Conservation (phyloP, 2,113 vertebrate species). For the Elephas maximus region DNA sequence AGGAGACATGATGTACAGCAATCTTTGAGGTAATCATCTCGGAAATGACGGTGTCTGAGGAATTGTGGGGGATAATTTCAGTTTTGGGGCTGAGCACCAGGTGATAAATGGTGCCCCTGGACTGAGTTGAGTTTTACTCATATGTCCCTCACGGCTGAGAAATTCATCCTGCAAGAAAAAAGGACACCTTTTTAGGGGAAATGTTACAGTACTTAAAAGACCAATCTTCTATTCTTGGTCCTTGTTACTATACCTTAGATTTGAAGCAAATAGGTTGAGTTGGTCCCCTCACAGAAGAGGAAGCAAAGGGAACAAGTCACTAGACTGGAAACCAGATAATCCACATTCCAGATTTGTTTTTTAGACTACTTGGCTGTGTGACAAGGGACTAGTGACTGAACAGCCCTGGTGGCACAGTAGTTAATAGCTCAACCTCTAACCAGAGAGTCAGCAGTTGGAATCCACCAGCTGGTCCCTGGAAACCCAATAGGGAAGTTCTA, state of each 20-base stretch:
- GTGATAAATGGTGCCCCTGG: too few relatives aligned
- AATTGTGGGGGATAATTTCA: too few relatives aligned
- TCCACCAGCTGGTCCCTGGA: too few relatives aligned
- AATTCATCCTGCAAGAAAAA: background rate
- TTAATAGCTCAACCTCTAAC: too few relatives aligned
- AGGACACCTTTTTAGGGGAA: background rate
- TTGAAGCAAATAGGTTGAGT: background rate
- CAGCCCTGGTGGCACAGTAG: too few relatives aligned
- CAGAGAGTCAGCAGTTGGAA: too few relatives aligned
- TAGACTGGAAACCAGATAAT: too few relatives aligned
- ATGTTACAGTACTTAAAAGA: background rate
- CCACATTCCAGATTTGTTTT: too few relatives aligned
- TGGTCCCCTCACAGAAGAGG: background rate
- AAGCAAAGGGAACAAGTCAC: background rate
- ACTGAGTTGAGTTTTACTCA: background rate
- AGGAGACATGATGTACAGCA: background rate
- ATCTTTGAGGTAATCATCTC: background rate
- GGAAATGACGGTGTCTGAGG: background rate
- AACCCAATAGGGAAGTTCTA: too few relatives aligned
- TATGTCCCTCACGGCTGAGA: background rate
- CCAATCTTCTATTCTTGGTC: background rate
- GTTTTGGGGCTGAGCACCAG: too few relatives aligned
- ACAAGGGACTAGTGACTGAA: too few relatives aligned
- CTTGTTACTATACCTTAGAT: background rate
- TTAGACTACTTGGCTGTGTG: too few relatives aligned